Evolutionary conservation across 2,113 vertebrate species (phyloP).

Genomic region (Octodon degus): DNA sequence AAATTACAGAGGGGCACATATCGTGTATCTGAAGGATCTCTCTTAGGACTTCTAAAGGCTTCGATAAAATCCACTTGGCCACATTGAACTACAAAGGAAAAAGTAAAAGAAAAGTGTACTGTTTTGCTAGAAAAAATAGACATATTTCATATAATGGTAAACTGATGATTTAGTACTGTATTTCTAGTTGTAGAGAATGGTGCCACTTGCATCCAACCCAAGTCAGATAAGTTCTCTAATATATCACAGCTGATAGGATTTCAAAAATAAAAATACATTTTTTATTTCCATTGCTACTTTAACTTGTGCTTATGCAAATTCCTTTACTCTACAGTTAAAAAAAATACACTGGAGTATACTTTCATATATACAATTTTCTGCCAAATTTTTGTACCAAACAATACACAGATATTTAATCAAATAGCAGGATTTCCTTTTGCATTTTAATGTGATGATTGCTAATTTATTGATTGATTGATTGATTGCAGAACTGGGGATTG

Average conservation of each 20-base stretch:
- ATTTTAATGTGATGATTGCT: not conserved
- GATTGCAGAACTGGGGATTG: too few relatives aligned
- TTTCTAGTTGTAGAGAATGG: constrained; percentile 5
- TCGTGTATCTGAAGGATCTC: not conserved
- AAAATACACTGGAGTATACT: not conserved
- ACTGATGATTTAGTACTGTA: not conserved
- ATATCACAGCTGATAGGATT: not conserved
- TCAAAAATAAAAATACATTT: not conserved
- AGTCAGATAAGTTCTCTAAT: not conserved
- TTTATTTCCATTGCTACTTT: not conserved
- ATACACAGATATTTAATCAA: constrained; percentile 8
- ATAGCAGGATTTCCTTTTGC: not conserved
- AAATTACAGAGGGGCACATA: not conserved
- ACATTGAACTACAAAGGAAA: not conserved
- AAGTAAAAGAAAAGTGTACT: not conserved
- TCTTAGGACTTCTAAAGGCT: not conserved
- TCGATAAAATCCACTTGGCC: not conserved
- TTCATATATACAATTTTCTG: not conserved
- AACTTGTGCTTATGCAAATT: not conserved
- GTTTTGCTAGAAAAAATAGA: not conserved
- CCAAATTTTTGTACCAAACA: not conserved
- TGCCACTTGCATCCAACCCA: not conserved
- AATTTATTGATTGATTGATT: not conserved
- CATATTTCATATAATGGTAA: not conserved
- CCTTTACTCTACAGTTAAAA: not conserved